Evolutionary conservation across 2,888 invertebrate genomes (phyloP).

Genomic region (Tenthredo distinguenda): DNA sequence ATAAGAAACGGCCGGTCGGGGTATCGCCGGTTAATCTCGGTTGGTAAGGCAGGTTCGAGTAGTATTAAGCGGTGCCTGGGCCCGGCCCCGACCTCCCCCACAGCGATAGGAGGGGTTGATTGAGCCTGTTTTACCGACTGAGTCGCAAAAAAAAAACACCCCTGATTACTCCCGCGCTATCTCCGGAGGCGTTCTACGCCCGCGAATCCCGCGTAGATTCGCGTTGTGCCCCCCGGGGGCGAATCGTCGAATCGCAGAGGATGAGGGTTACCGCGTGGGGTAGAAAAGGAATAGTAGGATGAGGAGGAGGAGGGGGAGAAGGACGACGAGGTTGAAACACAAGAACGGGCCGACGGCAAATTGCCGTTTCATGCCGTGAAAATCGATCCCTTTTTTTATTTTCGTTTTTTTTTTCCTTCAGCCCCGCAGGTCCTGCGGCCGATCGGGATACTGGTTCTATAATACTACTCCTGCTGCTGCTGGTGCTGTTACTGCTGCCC

Average conservation of each 20-base stretch:
- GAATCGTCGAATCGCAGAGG: neutral
- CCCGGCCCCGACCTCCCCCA: neutral
- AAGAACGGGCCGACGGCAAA: slow-evolving; percentile 53
- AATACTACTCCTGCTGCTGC: neutral
- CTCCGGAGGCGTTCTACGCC: slow-evolving; percentile 32
- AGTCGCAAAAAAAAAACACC: slow-evolving; percentile 41
- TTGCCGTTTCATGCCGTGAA: slow-evolving; percentile 66
- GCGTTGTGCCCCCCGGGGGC: slow-evolving; percentile 20
- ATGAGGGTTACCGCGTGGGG: neutral
- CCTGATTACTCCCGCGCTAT: slow-evolving; percentile 44
- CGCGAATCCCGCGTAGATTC: slow-evolving; percentile 11
- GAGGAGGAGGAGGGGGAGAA: too few relatives aligned
- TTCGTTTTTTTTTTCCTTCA: slow-evolving; percentile 51
- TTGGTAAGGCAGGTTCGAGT: slow-evolving; percentile 52
- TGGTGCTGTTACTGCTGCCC: slow-evolving; percentile 50
- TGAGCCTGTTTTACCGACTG: slow-evolving; percentile 68
- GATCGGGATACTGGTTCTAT: neutral
- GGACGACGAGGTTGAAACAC: slow-evolving; percentile 46
- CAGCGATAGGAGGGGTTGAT: slow-evolving; percentile 66
- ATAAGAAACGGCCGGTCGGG: slow-evolving; percentile 36
- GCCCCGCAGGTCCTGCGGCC: slow-evolving; percentile 49
- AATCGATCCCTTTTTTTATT: slow-evolving; percentile 63
- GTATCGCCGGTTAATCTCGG: slow-evolving; percentile 47
- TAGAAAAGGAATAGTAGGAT: neutral
- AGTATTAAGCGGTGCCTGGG: slow-evolving; percentile 29